Conservation (phyloP, 2,113 vertebrate genomes). For the Theropithecus gelada region DNA sequence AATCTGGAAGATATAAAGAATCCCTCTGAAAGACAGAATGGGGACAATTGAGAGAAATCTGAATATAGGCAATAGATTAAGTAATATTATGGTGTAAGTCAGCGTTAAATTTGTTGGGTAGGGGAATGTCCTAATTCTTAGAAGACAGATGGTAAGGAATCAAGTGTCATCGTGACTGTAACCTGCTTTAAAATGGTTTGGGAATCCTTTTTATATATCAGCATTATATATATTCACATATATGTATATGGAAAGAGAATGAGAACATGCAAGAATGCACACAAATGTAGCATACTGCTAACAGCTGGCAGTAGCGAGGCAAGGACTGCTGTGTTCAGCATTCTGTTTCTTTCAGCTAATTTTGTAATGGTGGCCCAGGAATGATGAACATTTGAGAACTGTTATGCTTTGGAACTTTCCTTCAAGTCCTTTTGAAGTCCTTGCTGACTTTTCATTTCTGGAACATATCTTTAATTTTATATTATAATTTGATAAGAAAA, state of each 20-base stretch:
- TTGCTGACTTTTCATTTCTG: slow-evolving; percentile 57
- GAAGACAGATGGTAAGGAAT: not conserved
- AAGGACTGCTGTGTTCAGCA: not conserved
- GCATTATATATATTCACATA: not conserved
- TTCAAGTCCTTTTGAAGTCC: not conserved
- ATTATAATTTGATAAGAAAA: slow-evolving; percentile 39
- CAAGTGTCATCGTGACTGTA: not conserved
- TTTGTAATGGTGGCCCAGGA: not conserved
- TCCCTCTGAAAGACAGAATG: not conserved
- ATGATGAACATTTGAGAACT: not conserved
- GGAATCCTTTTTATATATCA: not conserved
- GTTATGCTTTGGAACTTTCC: not conserved
- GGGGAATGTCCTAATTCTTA: not conserved
- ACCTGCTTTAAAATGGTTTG: not conserved
- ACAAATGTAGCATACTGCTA: not conserved
- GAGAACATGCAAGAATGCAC: not conserved
- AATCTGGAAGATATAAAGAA: not conserved
- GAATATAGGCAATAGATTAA: not conserved
- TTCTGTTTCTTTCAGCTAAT: not conserved
- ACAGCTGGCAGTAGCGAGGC: not conserved
- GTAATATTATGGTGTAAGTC: not conserved
- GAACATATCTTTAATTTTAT: slow-evolving; percentile 46
- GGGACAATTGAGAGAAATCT: not conserved
- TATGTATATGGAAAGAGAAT: not conserved
- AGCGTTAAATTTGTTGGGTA: not conserved